These are phyloP conservation scores for Drosophila funebris DNA, from an alignment of 1,140 invertebrate genomes.

Conservation along the genomic window DNA sequence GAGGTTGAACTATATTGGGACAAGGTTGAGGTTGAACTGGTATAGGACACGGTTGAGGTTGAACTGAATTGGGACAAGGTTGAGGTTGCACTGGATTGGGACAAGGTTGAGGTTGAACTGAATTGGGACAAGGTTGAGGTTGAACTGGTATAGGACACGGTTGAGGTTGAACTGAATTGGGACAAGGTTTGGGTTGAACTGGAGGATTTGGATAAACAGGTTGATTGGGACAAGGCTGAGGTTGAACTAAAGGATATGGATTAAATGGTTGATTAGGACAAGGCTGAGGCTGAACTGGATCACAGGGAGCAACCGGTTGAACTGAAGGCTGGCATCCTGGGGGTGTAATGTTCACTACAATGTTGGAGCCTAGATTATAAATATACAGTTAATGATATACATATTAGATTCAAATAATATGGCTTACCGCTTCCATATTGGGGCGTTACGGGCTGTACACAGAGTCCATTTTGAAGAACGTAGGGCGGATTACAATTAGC, in stretches of 20 bases:
- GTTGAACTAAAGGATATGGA: not conserved
- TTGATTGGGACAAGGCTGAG: constrained; percentile 1
- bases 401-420: not conserved
- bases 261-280: constrained; percentile 4
- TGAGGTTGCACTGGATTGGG: constrained; percentile 6
- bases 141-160: not conserved
- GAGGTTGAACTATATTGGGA: not conserved
- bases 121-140: not conserved
- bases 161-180: not conserved
- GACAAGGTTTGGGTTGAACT: not conserved
- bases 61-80: not conserved
- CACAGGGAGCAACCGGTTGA: not conserved
- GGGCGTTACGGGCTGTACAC: constrained; percentile 1
- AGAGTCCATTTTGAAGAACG: constrained; percentile 35
- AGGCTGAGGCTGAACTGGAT: not conserved
- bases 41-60: too few species aligned
- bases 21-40: not conserved
- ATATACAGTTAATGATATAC: not conserved
- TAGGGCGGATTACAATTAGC: constrained; percentile 12
- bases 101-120: not conserved
- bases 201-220: constrained; percentile 3
- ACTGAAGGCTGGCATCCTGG: not conserved
- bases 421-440: constrained; percentile 15
- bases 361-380: not conserved
- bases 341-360: constrained; percentile 20